Evolutionary conservation across 2,113 vertebrate species (phyloP).

Genomic region (Corydoras maculifer): DNA sequence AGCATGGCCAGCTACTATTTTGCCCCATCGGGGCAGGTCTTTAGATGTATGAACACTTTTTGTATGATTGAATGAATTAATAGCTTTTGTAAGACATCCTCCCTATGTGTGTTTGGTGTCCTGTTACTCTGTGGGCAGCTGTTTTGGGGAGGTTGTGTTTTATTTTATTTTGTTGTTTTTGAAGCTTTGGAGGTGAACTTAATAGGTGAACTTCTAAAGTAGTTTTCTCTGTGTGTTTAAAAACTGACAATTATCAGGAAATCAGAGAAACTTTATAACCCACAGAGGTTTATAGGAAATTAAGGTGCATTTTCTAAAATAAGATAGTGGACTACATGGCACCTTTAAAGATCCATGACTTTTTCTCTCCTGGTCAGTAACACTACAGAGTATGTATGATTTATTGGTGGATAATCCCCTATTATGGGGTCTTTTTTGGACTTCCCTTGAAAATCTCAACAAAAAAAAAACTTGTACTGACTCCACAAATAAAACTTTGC

Average conservation of each 20-base stretch:
- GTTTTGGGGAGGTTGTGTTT: conserved; percentile 59
- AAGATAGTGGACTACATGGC: too few relatives aligned
- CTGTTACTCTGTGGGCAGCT: conserved; percentile 49
- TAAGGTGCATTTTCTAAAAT: conserved; percentile 50
- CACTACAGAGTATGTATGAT: conserved; percentile 67
- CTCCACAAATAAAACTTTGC: conserved; percentile 77
- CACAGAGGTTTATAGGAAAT: conserved; percentile 75
- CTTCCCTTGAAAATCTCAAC: too few relatives aligned
- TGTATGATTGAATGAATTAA: conserved; percentile 54
- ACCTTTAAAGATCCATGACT: too few relatives aligned
- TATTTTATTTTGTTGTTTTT: conserved; percentile 58
- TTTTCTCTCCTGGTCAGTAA: too few relatives aligned
- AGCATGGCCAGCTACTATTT: conserved; percentile 37
- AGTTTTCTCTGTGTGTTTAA: too few relatives aligned
- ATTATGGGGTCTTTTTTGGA: conserved; percentile 50
- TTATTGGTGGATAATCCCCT: conserved; percentile 52
- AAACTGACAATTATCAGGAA: conserved; percentile 60
- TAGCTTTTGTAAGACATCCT: conserved; percentile 32
- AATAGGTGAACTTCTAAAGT: too few relatives aligned
- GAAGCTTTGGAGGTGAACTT: too few relatives aligned
- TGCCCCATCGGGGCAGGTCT: conserved; percentile 43
- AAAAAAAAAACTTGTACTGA: conserved; percentile 81
- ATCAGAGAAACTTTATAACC: conserved; percentile 74
- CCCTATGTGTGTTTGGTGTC: conserved; percentile 46
- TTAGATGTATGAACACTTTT: conserved; percentile 55